Percentiles rank a stretch among this genome's conserved stretches.
phyloP scores from a whole-genome alignment of 2,888 invertebrate genomes.

The Ommatoiulus sabulosus region DNA sequence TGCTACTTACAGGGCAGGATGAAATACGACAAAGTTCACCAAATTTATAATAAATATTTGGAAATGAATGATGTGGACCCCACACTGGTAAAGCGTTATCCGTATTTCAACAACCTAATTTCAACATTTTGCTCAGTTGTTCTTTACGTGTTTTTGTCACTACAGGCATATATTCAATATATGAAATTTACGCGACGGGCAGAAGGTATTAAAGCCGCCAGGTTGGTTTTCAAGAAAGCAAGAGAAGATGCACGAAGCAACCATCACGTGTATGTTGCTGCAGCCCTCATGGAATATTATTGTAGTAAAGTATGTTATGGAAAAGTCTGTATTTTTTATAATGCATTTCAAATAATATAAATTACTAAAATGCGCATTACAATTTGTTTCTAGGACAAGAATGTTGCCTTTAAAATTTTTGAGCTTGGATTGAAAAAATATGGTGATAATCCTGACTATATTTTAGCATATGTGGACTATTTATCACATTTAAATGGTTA shows the following conservation, averaged over 20 bases:
- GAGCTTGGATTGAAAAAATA: conserved; percentile 98
- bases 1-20: conserved; percentile 75
- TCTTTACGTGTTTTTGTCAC: conserved; percentile 65
- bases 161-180: conserved; percentile 91
- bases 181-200: conserved; percentile 99
- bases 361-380: conserved; percentile 40
- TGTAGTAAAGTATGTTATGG: conserved; percentile 81
- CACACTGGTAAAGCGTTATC: conserved; percentile 74
- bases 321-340: too few relatives aligned
- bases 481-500: conserved; percentile 94
- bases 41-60: conserved; percentile 92
- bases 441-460: conserved; percentile 93
- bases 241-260: conserved; percentile 86
- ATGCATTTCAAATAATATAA: neutral
- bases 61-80: conserved; percentile 93
- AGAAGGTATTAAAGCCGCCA: conserved; percentile 96
- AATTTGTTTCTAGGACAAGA: conserved; percentile 77
- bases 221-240: conserved; percentile 94
- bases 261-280: conserved; percentile 96
- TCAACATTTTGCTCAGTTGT: neutral
- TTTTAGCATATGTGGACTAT: conserved; percentile 96
- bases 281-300: conserved; percentile 99
- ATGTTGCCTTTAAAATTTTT: conserved; percentile 95
- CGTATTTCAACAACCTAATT: conserved; percentile 71
- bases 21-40: conserved; percentile 96